These are phyloP conservation scores for Brachylomia viminalis DNA, from an alignment of 2,888 invertebrate genomes.

Conservation along the genomic window DNA sequence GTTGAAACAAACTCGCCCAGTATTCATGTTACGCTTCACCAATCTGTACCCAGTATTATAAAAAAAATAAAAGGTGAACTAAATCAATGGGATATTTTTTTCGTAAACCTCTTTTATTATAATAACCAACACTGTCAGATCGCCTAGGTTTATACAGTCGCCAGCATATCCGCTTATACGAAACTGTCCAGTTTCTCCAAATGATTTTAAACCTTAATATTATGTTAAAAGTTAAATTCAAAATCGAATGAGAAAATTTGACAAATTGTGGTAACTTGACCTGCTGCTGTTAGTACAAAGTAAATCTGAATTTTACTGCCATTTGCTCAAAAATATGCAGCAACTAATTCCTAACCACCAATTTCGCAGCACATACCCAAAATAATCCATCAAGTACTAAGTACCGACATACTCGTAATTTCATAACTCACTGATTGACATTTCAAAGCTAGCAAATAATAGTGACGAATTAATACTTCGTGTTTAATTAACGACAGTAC, in stretches of 20 bases:
- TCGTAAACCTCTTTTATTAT: neutral
- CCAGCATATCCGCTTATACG: too few species aligned
- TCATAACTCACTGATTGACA: slow-evolving; percentile 55
- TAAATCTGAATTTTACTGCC: neutral
- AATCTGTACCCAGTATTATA: too few species aligned
- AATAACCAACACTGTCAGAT: too few species aligned
- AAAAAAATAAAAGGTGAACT: neutral
- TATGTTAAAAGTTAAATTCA: too few species aligned
- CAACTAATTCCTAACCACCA: neutral
- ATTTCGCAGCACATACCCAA: slow-evolving; percentile 6
- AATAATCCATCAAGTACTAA: slow-evolving; percentile 34
- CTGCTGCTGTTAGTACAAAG: too few species aligned
- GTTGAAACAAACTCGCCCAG: too few species aligned
- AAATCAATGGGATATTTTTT: neutral
- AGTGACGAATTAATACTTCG: slow-evolving; percentile 59
- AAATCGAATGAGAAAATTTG: too few species aligned
- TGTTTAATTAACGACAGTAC: slow-evolving; percentile 62
- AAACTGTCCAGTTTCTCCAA: too few species aligned
- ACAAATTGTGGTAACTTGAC: too few species aligned
- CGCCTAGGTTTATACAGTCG: too few species aligned
- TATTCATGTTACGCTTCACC: too few species aligned
- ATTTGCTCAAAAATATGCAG: neutral
- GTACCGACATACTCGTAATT: slow-evolving; percentile 16
- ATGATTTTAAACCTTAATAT: too few species aligned
- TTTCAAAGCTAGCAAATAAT: slow-evolving; percentile 50